Evolutionary conservation across 2,113 vertebrate genomes (phyloP).

Genomic region (Calyptommatus sinebrachiatus): DNA sequence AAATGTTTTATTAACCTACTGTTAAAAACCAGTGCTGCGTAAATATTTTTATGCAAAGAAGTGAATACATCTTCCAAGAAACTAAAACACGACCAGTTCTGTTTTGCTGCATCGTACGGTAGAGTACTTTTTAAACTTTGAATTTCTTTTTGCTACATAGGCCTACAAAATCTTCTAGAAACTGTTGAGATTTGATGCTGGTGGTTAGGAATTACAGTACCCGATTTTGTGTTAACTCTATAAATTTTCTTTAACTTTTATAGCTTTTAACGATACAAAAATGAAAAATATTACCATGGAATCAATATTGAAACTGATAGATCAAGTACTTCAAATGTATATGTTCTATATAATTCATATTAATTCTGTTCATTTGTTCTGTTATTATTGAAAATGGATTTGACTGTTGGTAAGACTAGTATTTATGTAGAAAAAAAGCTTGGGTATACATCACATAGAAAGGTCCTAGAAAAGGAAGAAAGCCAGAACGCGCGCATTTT

Average conservation of each 20-base stretch:
- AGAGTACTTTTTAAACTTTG: conserved; percentile 58
- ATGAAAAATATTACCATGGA: conserved; percentile 40
- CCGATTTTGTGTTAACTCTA: neutral
- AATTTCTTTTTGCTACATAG: conserved; percentile 38
- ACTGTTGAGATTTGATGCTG: neutral
- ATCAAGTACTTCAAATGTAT: conserved; percentile 53
- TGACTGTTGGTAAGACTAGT: conserved; percentile 39
- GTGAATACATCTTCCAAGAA: conserved; percentile 48
- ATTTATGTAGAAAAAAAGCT: conserved; percentile 46
- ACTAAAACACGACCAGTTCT: conserved; percentile 38
- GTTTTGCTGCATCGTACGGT: conserved; percentile 67
- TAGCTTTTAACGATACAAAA: conserved; percentile 35
- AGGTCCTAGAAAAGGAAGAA: conserved; percentile 54
- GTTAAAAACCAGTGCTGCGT: conserved; percentile 40
- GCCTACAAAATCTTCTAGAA: conserved; percentile 4
- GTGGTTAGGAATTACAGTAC: neutral
- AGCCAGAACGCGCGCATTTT: conserved; percentile 63
- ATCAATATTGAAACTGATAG: conserved; percentile 35
- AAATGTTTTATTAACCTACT: conserved; percentile 70
- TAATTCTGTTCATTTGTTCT: conserved; percentile 38
- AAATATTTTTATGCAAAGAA: conserved; percentile 54
- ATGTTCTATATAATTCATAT: conserved; percentile 13
- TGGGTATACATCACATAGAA: conserved; percentile 22
- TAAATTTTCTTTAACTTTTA: conserved; percentile 43
- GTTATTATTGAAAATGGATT: conserved; percentile 51